phyloP scores from a whole-genome alignment of 2,888 invertebrate species.

The Palloptera scutellata region DNA sequence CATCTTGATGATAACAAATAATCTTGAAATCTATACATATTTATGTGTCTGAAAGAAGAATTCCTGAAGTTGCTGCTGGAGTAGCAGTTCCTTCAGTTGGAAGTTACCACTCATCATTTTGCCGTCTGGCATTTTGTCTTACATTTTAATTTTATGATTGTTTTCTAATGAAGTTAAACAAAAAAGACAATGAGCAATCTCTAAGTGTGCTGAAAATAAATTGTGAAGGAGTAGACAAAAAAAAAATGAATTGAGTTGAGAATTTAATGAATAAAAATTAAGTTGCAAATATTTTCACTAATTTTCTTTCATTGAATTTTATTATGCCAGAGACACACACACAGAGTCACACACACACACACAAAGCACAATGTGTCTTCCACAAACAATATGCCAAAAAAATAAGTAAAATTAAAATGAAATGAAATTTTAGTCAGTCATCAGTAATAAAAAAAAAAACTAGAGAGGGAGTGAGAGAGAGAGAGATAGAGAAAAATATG shows the following conservation, averaged over 20 bases:
- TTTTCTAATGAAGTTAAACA: constrained; percentile 13
- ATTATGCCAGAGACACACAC: constrained; percentile 9
- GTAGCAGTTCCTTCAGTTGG: too few species aligned
- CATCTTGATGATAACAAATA: too few species aligned
- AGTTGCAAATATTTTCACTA: constrained; percentile 37
- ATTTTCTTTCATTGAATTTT: constrained; percentile 36
- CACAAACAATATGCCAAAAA: too few species aligned
- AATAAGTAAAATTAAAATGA: background rate
- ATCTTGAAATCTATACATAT: too few species aligned
- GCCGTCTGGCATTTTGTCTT: background rate
- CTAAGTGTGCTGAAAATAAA: background rate
- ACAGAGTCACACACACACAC: background rate
- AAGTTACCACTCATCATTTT: too few species aligned
- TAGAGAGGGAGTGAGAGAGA: too few species aligned
- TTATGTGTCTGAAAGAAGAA: too few species aligned
- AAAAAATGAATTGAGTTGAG: background rate
- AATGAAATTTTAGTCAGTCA: background rate
- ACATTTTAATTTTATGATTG: background rate
- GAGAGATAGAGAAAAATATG: too few species aligned
- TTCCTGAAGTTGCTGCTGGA: too few species aligned
- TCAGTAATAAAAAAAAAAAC: background rate
- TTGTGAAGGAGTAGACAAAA: background rate
- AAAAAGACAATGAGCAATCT: background rate
- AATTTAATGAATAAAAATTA: constrained; percentile 32
- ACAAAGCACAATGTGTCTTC: too few species aligned